Percentiles rank a stretch among this genome's conserved stretches.
Evolutionary conservation across 2,888 invertebrate species (phyloP).

Genomic region (Netelia melanura): DNA sequence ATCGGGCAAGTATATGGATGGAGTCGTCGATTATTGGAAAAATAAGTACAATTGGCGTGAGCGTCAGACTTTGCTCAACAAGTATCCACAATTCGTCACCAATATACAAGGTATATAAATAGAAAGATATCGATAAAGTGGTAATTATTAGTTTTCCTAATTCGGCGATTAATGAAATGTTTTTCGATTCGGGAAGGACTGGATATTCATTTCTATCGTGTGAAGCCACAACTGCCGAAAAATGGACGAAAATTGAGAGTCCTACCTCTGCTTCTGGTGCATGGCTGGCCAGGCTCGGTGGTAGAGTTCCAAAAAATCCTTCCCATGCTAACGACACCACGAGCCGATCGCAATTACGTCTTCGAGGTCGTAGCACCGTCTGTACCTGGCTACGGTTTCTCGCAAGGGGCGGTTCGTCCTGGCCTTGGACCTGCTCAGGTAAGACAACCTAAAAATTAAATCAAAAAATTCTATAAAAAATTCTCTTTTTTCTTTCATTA

Average conservation of each 20-base stretch:
- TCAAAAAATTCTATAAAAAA: constrained; percentile 53
- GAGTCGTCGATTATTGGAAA: constrained; percentile 92
- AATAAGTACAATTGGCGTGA: constrained; percentile 91
- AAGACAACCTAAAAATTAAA: constrained; percentile 75
- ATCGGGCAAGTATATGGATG: constrained; percentile 89
- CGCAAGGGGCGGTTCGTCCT: constrained; percentile 86
- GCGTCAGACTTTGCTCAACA: constrained; percentile 90
- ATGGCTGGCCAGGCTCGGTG: constrained; percentile 95
- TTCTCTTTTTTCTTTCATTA: constrained; percentile 36
- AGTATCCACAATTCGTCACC: constrained; percentile 91
- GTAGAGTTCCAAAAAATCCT: constrained; percentile 92
- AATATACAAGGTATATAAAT: constrained; percentile 88
- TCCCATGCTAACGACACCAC: constrained; percentile 87
- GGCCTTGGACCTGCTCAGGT: constrained; percentile 83
- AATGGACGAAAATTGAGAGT: constrained; percentile 84
- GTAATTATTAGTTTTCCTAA: neutral
- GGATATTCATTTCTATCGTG: constrained; percentile 91
- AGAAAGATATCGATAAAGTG: neutral
- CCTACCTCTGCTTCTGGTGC: constrained; percentile 90
- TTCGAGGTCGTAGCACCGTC: constrained; percentile 90
- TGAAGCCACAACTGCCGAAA: constrained; percentile 85
- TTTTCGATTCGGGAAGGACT: constrained; percentile 84
- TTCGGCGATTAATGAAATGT: neutral
- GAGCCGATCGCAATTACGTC: constrained; percentile 86
- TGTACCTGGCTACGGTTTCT: constrained; percentile 90